A percentile compares a stretch with the other conserved stretches of the same genome.
Conservation (phyloP, 1,140 invertebrate species). For the Scaptomyza graminum region DNA sequence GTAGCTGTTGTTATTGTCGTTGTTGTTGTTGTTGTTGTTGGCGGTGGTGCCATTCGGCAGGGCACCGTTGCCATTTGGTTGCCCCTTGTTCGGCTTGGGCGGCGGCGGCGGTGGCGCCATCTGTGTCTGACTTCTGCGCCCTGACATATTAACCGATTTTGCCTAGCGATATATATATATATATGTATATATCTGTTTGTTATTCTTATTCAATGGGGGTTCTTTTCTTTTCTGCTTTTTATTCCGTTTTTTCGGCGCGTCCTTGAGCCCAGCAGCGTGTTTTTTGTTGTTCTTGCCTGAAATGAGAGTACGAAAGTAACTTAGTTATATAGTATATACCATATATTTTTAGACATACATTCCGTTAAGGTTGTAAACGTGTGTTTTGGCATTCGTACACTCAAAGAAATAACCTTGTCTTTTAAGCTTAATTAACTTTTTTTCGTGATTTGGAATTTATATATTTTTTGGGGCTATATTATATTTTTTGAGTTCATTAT, state of each 20-base stretch:
- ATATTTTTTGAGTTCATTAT: no score
- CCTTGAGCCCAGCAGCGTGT: conserved; percentile 40
- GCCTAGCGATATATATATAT: conserved; percentile 8
- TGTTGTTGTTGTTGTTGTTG: conserved; percentile 43
- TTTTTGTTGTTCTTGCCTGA: conserved; percentile 8
- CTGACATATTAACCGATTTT: conserved; percentile 70
- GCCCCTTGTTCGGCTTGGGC: conserved; percentile 77
- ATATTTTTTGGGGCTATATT: no score
- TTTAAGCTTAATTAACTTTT: no score
- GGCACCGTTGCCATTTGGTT: conserved; percentile 52
- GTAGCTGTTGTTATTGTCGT: conserved; percentile 41
- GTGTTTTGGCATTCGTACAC: conserved; percentile 28
- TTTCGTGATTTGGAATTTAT: no score
- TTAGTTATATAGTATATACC: conserved; percentile 22
- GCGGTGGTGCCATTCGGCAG: conserved; percentile 51
- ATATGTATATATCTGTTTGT: conserved; percentile 13
- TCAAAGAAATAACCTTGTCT: not conserved
- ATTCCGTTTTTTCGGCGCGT: conserved; percentile 13
- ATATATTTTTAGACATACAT: conserved; percentile 22
- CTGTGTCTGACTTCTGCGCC: conserved; percentile 79
- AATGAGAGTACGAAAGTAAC: conserved; percentile 22
- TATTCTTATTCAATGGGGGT: conserved; percentile 15
- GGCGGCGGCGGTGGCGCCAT: conserved; percentile 83
- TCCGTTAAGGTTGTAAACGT: not conserved
- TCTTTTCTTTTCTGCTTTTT: conserved; percentile 26